Percentiles rank a stretch among this genome's conserved stretches.
These are phyloP conservation scores for Sebastes glaucus DNA, from an alignment of 2,797 vertebrate genomes.

Conservation along the genomic window DNA sequence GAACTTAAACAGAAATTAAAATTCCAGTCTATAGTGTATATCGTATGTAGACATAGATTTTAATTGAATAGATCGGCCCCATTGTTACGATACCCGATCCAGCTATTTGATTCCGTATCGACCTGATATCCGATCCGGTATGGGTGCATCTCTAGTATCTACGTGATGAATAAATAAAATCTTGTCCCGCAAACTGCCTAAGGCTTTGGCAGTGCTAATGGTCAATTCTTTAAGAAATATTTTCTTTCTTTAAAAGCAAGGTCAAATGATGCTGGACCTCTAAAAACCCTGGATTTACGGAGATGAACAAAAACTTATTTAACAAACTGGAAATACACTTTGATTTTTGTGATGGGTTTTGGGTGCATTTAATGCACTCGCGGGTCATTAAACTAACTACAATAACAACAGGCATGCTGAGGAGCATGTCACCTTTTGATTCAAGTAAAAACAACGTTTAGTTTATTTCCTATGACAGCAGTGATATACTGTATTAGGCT, in stretches of 20 bases:
- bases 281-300: not conserved
- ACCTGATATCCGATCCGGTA: too few species aligned
- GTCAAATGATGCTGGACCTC: not conserved
- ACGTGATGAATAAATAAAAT: not conserved
- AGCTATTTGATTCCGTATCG: too few species aligned
- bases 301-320: not conserved
- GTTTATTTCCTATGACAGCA: not conserved
- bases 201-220: not conserved
- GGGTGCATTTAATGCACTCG: not conserved
- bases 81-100: too few species aligned
- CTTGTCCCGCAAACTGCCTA: not conserved
- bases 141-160: rapidly evolving
- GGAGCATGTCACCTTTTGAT: not conserved
- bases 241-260: not conserved
- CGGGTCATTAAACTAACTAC: not conserved
- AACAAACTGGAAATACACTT: not conserved
- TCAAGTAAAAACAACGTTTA: not conserved
- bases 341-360: not conserved
- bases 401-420: not conserved
- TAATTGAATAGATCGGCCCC: too few species aligned
- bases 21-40: too few species aligned
- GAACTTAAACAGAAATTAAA: too few species aligned
- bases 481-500: not conserved
- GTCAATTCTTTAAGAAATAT: not conserved
- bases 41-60: too few species aligned